These are phyloP conservation scores for Aphodius sticticus DNA, from an alignment of 2,888 invertebrate genomes.

Conservation along the genomic window DNA sequence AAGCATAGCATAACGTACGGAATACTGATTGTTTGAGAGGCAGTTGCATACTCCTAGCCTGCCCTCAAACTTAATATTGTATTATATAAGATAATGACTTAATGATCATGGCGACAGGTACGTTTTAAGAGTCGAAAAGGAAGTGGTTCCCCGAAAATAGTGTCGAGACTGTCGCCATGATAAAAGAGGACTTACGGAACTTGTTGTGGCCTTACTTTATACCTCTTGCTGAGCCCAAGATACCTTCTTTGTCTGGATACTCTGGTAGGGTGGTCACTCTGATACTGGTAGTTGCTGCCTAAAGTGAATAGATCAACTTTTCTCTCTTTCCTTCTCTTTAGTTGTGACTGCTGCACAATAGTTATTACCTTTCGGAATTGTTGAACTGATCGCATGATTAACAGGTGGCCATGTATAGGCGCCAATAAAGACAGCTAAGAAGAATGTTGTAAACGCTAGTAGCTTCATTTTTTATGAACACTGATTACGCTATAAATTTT, in stretches of 20 bases:
- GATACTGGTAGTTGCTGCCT: background rate
- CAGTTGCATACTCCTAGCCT: too few species aligned
- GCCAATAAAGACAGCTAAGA: background rate
- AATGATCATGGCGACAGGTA: background rate
- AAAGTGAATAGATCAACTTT: background rate
- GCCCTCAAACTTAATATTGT: background rate
- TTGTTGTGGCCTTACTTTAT: background rate
- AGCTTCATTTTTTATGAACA: background rate
- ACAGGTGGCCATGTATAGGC: background rate
- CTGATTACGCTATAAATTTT: background rate
- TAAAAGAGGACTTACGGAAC: background rate
- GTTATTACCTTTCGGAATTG: background rate
- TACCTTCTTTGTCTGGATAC: background rate
- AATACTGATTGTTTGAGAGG: too few species aligned
- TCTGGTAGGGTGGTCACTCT: background rate
- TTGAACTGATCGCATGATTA: background rate
- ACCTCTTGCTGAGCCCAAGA: constrained; percentile 14
- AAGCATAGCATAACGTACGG: too few species aligned
- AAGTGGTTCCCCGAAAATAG: background rate
- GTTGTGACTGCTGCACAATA: background rate
- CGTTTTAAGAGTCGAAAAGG: background rate
- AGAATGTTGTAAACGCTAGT: background rate
- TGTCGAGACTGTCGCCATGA: constrained; percentile 4
- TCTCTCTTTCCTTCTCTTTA: background rate
- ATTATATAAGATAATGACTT: background rate